Conservation (phyloP, 1,140 invertebrate genomes). For the Zaprionus davidi region DNA sequence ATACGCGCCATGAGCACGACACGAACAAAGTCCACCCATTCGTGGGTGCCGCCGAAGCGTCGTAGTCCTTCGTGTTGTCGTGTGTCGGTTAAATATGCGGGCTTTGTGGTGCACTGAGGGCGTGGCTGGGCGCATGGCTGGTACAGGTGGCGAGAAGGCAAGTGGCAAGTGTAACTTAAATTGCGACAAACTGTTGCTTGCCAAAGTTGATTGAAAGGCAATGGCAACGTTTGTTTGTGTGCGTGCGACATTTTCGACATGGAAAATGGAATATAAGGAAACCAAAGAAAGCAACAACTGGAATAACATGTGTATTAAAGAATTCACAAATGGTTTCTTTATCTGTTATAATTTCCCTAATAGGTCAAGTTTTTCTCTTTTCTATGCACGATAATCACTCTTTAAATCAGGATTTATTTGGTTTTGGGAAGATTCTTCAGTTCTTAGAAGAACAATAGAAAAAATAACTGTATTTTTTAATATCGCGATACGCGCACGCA, state of each 20-base stretch:
- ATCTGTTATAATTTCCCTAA: background rate
- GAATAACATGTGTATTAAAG: background rate
- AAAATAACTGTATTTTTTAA: background rate
- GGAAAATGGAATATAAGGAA: background rate
- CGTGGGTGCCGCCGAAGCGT: slow-evolving; percentile 16
- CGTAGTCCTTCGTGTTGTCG: slow-evolving; percentile 25
- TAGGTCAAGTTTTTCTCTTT: no score
- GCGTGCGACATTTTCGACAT: background rate
- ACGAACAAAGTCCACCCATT: slow-evolving; percentile 21
- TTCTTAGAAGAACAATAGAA: no score
- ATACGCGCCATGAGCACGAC: slow-evolving; percentile 50
- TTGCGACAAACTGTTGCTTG: slow-evolving; percentile 78
- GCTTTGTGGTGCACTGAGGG: slow-evolving; percentile 18
- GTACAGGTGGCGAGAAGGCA: slow-evolving; percentile 68
- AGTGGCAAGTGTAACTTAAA: slow-evolving; percentile 75
- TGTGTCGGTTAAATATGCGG: slow-evolving; percentile 25
- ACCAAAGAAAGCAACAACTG: background rate
- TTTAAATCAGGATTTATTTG: background rate
- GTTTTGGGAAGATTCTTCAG: background rate
- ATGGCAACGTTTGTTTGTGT: background rate
- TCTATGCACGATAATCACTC: no score
- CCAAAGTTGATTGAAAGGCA: slow-evolving; percentile 54
- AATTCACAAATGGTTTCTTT: background rate
- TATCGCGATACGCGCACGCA: background rate
- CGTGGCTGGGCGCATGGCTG: slow-evolving; percentile 4